Evolutionary conservation across 2,113 vertebrate genomes (phyloP), one percentile per base, ranked within the genome.

Genomic region (Amia ocellicauda): DNA sequence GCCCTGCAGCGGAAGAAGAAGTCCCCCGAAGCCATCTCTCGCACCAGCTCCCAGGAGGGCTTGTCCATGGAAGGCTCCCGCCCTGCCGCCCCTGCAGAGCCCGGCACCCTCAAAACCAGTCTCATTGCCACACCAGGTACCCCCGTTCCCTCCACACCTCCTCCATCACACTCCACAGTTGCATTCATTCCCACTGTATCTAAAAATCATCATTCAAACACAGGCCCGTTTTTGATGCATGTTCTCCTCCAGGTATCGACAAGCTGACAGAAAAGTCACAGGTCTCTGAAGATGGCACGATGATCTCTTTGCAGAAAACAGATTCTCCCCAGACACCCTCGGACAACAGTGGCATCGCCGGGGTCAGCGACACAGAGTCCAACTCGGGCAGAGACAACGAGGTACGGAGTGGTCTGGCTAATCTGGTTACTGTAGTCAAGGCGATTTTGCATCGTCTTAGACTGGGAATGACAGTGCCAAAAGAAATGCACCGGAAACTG

Each of bases 231-330:
- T 24, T n/a, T n/a, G n/a, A n/a, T n/a, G n/a, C n/a, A n/a, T n/a
- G 3, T 20, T 50, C 58, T 58, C 11, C 41, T 58, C 1, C 74
- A 98, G 96, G 86, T 36, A 98, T 99, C 17, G 96, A 98, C 74
- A 99, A 98, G 67, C 90, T 99, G 66, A 99, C 97, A 0, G 97
- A 99, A 85, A 96, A 96, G 82, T 95, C 97, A 0, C 97, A 98
- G 83, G 95, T 99, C 3, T 97, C 96, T 0, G 95, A 99, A 70
- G 97, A 99, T 4, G 97, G 97, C 10, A 98, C 96, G 43, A 88
- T 98, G 91, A 80, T 93, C 42, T 90, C 93, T 0, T 62, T 99
- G 69, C 88, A 92, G 58, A 88, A 91, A 0, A 64, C 40, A 27
- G 88, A 89, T 22, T 58, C 80, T 40, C 69, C 75, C 11, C 81